Conservation (phyloP, 2,888 invertebrate species). For the Apoda limacodes region DNA sequence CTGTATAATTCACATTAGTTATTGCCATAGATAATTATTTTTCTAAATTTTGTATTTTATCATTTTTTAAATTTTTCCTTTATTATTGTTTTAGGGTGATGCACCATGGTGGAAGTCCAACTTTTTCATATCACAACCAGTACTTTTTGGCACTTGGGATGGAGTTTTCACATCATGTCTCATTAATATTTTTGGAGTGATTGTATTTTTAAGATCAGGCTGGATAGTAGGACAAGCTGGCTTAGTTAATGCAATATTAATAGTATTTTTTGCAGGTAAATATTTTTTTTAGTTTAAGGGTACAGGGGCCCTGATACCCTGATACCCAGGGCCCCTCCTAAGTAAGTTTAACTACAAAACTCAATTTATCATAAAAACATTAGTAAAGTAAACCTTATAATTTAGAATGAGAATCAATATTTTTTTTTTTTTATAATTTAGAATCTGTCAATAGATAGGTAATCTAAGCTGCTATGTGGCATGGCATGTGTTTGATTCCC, state of each 20-base stretch:
- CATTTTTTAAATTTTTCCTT: background rate
- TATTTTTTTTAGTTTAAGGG: too few relatives aligned
- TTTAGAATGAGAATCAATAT: too few relatives aligned
- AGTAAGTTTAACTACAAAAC: background rate
- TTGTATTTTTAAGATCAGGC: constrained; percentile 95
- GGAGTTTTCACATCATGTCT: constrained; percentile 98
- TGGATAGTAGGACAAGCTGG: constrained; percentile 97
- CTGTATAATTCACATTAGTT: too few relatives aligned
- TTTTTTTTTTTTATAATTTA: too few relatives aligned
- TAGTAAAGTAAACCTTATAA: background rate
- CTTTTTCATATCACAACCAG: constrained; percentile 95
- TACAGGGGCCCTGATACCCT: constrained; percentile 10
- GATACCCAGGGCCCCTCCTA: too few relatives aligned
- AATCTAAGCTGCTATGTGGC: too few relatives aligned
- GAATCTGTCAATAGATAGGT: too few relatives aligned
- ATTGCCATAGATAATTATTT: too few relatives aligned
- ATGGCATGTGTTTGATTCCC: too few relatives aligned
- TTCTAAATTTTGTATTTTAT: too few relatives aligned
- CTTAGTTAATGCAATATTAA: constrained; percentile 81
- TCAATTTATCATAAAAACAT: background rate
- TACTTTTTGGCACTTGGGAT: constrained; percentile 97
- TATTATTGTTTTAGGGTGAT: constrained; percentile 68
- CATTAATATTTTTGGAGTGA: constrained; percentile 97
- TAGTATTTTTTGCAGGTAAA: constrained; percentile 83
- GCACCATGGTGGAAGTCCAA: constrained; percentile 97